A percentile compares a stretch with the other conserved stretches of the same genome.
phyloP scores from a whole-genome alignment of 2,113 vertebrate species.

The Nettapus auritus region DNA sequence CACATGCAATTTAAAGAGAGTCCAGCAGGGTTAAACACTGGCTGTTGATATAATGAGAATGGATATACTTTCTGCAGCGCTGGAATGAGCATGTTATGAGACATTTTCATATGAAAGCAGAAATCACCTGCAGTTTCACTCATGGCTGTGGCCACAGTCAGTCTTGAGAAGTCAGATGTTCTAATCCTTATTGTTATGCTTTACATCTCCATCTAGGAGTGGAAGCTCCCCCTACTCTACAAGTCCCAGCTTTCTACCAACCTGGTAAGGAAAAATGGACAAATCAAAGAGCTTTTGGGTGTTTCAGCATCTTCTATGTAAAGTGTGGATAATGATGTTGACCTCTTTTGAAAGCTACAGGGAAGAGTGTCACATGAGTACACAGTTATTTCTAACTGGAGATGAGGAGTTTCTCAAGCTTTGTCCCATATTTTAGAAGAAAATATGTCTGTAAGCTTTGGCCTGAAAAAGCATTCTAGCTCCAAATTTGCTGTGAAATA shows the following conservation, averaged over 20 bases:
- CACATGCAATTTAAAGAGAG: neutral
- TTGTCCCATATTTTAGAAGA: neutral
- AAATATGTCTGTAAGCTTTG: neutral
- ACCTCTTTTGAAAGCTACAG: neutral
- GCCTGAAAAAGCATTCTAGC: neutral
- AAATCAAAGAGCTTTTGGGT: neutral
- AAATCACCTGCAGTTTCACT: neutral
- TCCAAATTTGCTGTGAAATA: neutral
- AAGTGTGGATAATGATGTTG: neutral
- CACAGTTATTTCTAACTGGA: neutral
- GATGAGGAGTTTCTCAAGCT: neutral
- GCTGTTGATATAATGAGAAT: fast-evolving
- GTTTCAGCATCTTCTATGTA: neutral
- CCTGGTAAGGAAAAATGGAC: neutral
- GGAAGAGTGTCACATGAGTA: neutral
- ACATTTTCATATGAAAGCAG: neutral
- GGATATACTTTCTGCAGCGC: neutral
- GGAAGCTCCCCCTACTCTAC: neutral
- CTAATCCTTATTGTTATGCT: fast-evolving
- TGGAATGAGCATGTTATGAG: neutral
- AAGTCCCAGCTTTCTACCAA: neutral
- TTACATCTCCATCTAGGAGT: fast-evolving
- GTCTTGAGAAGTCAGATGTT: neutral
- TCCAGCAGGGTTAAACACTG: neutral
- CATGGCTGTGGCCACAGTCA: fast-evolving